Evolutionary conservation across 2,888 invertebrate genomes (phyloP).

Genomic region (Amphimallon solstitiale): DNA sequence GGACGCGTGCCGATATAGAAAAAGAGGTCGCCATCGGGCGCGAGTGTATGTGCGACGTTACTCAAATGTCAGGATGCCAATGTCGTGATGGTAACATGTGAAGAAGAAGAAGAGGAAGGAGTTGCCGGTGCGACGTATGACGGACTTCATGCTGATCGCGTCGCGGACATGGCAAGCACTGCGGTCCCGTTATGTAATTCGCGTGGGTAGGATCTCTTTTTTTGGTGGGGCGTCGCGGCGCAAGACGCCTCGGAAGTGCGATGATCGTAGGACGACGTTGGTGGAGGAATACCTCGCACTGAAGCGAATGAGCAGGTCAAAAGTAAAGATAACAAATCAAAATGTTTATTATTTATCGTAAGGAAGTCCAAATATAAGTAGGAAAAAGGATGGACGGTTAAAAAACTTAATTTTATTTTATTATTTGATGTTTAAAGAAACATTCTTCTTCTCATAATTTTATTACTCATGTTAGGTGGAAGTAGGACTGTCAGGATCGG

Average conservation of each 20-base stretch:
- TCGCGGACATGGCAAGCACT: constrained; percentile 44
- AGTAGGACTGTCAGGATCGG: too few relatives aligned
- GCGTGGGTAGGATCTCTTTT: constrained; percentile 39
- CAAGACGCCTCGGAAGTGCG: constrained; percentile 42
- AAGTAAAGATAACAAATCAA: too few relatives aligned
- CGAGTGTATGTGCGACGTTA: neutral
- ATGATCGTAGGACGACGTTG: constrained; percentile 19
- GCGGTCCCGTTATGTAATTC: constrained; percentile 54
- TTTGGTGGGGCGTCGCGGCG: constrained; percentile 49
- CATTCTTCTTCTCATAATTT: too few relatives aligned
- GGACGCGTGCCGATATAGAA: too few relatives aligned
- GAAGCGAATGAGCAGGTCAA: too few relatives aligned
- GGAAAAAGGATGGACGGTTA: too few relatives aligned
- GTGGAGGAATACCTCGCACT: neutral
- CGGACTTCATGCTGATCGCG: constrained; percentile 40
- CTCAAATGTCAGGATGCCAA: constrained; percentile 31
- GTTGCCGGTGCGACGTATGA: constrained; percentile 15
- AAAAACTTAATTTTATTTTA: too few relatives aligned
- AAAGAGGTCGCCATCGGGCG: too few relatives aligned
- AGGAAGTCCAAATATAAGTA: too few relatives aligned
- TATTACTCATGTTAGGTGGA: too few relatives aligned
- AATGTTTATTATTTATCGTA: too few relatives aligned
- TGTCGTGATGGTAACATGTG: constrained; percentile 7
- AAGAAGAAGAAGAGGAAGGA: constrained; percentile 22
- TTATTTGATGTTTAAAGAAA: too few relatives aligned